phyloP scores from a whole-genome alignment of 2,113 vertebrate species.

The Syrrhaptes paradoxus region DNA sequence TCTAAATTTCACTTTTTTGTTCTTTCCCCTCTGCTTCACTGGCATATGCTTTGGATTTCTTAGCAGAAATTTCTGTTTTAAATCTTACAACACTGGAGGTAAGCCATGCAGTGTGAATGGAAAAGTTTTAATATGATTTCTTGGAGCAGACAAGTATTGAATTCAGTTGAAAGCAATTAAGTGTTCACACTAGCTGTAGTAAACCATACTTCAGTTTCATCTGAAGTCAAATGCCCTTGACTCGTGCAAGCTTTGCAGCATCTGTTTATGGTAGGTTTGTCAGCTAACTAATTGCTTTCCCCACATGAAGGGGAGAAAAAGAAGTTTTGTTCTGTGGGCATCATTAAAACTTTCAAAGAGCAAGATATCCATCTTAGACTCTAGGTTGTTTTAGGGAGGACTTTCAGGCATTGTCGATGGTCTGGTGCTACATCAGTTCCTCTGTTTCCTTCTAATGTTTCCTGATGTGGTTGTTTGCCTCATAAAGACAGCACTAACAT shows the following conservation, averaged over 20 bases:
- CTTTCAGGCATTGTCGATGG: not conserved
- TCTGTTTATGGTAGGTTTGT: not conserved
- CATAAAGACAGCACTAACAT: not conserved
- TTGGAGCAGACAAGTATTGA: not conserved
- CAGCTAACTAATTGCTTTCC: not conserved
- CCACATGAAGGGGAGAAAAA: not conserved
- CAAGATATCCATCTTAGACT: not conserved
- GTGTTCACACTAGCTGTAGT: not conserved
- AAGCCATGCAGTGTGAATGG: not conserved
- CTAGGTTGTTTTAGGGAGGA: not conserved
- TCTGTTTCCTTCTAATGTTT: not conserved
- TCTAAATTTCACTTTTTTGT: not conserved
- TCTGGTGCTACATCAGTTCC: not conserved
- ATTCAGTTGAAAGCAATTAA: constrained; percentile 10
- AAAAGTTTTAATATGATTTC: not conserved
- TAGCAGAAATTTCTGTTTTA: not conserved
- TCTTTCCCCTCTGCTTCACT: not conserved
- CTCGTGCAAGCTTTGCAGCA: not conserved
- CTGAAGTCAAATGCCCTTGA: not conserved
- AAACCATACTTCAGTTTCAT: not conserved
- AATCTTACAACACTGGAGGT: not conserved
- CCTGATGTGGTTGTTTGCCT: not conserved
- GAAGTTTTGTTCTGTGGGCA: not conserved
- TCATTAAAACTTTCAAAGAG: not conserved
- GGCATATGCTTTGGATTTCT: not conserved